Percentiles rank a stretch among this genome's conserved stretches.
Evolutionary conservation across 2,113 vertebrate species (phyloP).

Genomic region (Pachycephala philippinensis): DNA sequence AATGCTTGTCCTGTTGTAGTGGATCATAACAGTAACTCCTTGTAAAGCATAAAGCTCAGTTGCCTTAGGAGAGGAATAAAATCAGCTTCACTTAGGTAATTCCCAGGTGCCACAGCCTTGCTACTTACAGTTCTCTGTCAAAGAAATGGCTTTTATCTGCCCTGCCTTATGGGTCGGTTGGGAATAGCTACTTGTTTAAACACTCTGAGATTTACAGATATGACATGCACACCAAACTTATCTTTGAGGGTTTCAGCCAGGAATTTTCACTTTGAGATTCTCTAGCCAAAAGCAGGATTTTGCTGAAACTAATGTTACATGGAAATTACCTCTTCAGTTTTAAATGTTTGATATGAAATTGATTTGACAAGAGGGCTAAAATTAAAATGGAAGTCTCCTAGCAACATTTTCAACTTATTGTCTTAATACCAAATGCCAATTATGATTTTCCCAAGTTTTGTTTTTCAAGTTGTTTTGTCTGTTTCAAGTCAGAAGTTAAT

Average conservation of each 20-base stretch:
- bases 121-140: neutral
- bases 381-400: neutral
- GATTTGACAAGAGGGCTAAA: neutral
- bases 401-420: neutral
- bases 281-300: neutral
- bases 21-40: neutral
- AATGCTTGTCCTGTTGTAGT: neutral
- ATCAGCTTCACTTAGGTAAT: neutral
- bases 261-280: neutral
- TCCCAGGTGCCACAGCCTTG: neutral
- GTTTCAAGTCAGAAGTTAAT: neutral
- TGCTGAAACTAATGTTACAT: neutral
- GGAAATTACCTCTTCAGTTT: neutral
- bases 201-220: neutral
- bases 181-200: neutral
- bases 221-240: neutral
- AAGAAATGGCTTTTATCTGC: neutral
- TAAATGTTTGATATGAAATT: neutral
- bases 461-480: neutral
- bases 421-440: neutral
- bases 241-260: neutral
- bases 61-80: constrained; percentile 2
- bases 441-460: neutral
- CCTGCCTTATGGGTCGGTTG: neutral
- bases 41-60: neutral